A percentile compares a stretch with the other conserved stretches of the same genome.
Conservation (phyloP, 2,888 invertebrate species). For the Tinea semifulvella region DNA sequence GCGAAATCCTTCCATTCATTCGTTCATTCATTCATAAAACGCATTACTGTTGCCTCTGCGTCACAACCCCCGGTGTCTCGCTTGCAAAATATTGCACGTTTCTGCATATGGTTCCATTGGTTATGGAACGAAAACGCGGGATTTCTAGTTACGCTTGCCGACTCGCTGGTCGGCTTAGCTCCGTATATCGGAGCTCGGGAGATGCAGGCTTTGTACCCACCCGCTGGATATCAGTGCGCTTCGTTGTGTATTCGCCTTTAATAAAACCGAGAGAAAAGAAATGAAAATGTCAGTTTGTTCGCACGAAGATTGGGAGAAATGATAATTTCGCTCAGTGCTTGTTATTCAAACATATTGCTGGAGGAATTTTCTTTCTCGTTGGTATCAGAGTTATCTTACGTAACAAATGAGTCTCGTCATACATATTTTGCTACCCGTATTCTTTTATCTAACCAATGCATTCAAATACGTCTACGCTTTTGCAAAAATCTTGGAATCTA, state of each 20-base stretch:
- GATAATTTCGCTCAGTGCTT: conserved; percentile 13
- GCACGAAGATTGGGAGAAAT: conserved; percentile 18
- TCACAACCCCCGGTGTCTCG: conserved; percentile 38
- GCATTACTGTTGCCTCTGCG: conserved; percentile 42
- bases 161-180: conserved; percentile 40
- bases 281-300: conserved; percentile 28
- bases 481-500: too few species aligned
- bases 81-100: conserved; percentile 43
- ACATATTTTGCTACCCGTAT: not conserved
- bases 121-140: conserved; percentile 45
- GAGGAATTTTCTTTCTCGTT: conserved; percentile 11
- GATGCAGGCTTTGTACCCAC: conserved; percentile 35
- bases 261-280: conserved; percentile 34
- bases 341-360: conserved; percentile 12
- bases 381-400: conserved; percentile 8
- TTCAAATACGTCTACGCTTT: too few species aligned
- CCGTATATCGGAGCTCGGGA: conserved; percentile 24
- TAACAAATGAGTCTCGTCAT: conserved; percentile 7
- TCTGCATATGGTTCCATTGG: conserved; percentile 40
- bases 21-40: conserved; percentile 57
- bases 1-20: conserved; percentile 53
- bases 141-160: conserved; percentile 43
- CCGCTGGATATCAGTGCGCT: conserved; percentile 29
- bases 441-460: not conserved
- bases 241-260: conserved; percentile 40